Base-by-base conservation (phyloP, 2,888 invertebrate genomes). In the Scaptomyza tumidula region DNA sequence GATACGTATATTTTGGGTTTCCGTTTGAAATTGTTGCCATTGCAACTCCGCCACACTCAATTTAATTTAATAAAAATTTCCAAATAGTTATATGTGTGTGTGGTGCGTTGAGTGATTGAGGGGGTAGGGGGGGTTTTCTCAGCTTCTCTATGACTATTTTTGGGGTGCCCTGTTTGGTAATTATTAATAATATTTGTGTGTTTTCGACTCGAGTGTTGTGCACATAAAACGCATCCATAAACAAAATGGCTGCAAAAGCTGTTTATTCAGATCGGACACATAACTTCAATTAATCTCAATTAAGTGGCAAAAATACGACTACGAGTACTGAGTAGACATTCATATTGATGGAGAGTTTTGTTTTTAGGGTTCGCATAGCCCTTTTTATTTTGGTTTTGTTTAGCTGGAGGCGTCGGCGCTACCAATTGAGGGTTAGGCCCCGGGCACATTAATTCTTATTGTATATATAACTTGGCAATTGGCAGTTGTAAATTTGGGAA, bases 261-360 rank as follows among this genome's bases (percentile, higher is more conserved):
- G 83, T 85, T 85, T 79, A 85, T 82, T 87, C 77, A 80, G 71
- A 71, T 63, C 66, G 71, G 49, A 59, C 75, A 63, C 79, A 85
- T 71, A 78, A 75, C 86, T 88, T 87, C 89, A 86, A 86, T 86
- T 86, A 88, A 86, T 86, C 89, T 89, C 78, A 86, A 86, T 86
- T 88, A 86, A 89, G 82, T 75, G 72, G 78, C 81, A 67, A 88
- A 86, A 84, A 78, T 77, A 77, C 76, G 60, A 50, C 24, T 13
- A 37, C 37, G 39, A 14, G 14, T 9, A 52, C n/a, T n/a, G n/a
- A n/a, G n/a, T n/a, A 44, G 54, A 52, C 53, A n/a, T 57, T 29
- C 45, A 52, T 75, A 61, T 59, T 49, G 56, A 64, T 68, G 64
- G 24, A 24, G 24, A 4, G 62, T 69, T 80, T 75, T 29, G 37